phyloP scores from a whole-genome alignment of 2,888 invertebrate species.

The Chamaedrilus cognettii region DNA sequence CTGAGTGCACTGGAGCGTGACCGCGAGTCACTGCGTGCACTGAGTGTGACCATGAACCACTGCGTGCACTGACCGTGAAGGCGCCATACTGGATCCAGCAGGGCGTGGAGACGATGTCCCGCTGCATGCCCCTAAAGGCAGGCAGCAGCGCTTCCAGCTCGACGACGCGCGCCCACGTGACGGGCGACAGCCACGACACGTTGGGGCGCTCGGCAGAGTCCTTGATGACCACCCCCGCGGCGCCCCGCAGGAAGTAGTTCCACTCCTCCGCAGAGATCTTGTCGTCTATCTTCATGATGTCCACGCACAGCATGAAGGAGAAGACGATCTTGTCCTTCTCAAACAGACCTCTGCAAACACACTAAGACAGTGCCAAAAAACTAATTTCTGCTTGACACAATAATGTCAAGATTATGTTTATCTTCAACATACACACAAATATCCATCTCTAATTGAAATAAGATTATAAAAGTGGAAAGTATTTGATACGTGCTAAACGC shows the following conservation, averaged over 20 bases:
- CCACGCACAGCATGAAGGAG: conserved; percentile 73
- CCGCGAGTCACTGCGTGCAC: no score
- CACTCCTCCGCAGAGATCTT: conserved; percentile 70
- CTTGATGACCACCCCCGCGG: conserved; percentile 49
- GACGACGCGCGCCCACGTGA: conserved; percentile 72
- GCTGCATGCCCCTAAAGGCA: conserved; percentile 51
- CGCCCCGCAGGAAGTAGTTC: conserved; percentile 79
- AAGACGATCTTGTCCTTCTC: conserved; percentile 61
- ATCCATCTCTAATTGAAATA: no score
- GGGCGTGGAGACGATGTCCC: conserved; percentile 51
- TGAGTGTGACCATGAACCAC: no score
- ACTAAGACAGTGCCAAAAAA: background rate
- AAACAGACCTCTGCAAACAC: conserved; percentile 55
- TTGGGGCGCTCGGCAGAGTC: conserved; percentile 62
- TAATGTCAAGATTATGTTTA: no score
- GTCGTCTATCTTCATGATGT: conserved; percentile 71
- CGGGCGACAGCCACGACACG: conserved; percentile 66
- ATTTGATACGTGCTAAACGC: no score
- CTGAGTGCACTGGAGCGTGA: no score
- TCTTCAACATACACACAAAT: no score
- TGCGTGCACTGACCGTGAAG: no score
- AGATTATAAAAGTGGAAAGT: no score
- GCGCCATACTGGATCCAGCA: conserved; percentile 50
- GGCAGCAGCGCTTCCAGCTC: conserved; percentile 68
- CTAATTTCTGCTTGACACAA: no score